Evolutionary conservation across 1,140 invertebrate species (phyloP), one percentile per base, ranked within the genome.

Genomic region (Microplitis mediator): DNA sequence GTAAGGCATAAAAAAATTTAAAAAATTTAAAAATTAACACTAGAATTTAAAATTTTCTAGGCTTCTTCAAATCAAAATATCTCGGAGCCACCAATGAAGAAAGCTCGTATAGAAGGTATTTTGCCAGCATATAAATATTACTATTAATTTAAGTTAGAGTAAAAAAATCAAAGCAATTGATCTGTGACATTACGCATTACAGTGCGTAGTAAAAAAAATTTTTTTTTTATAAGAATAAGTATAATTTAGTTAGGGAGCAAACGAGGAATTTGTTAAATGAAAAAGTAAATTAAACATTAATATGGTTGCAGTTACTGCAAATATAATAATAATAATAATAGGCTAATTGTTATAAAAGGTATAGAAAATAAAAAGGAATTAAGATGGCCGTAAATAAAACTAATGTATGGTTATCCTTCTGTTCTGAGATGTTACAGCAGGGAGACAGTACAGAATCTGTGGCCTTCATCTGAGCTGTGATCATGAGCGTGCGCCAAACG

Each of bases 381-480:
- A 69, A 76, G 79, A 77, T 84, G 81, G 79, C 81, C 81, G 80
- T 82, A 76, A 84, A 83, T 82, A 79, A 85, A 81, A 87, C 86
- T 87, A 87, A 87, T 87, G 80, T 85, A 84, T 87, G 85, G 84
- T 85, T 87, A 85, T 87, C 84, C 85, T 87, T 87, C 82, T 87
- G 86, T 87, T 87, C 86, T 87, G 86, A 87, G 85, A 86, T 87
- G 86, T 87, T 87, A 87, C 86, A 87, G 86, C 82, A 81, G 84
- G 84, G 82, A 86, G 85, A 87, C 84, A 84, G 82, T 86, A 87
- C 86, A 86, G 85, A 87, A 85, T 86, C 85, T 84, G 81, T 86
- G 85, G 86, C 84, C 86, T 87, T 85, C 85, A 81, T 84, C 84
- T 86, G 84, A 86, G 81, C 86, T 84, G 85, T 83, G 86, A 86